These are phyloP conservation scores for Boulengeromyrus knoepffleri DNA, from an alignment of 2,113 vertebrate species.

Conservation along the genomic window DNA sequence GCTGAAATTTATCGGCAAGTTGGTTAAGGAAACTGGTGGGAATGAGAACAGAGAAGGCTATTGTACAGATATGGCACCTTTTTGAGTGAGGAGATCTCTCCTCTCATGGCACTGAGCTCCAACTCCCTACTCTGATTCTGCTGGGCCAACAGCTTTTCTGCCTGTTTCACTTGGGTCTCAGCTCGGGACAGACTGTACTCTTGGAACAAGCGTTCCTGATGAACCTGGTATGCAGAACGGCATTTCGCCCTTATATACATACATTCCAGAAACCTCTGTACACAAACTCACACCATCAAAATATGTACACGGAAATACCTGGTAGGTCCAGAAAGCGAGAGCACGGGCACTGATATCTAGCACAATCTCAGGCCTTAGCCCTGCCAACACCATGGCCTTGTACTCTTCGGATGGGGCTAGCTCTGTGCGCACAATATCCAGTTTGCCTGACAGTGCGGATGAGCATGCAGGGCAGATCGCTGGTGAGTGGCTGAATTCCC, in stretches of 20 bases:
- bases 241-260: not conserved
- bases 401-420: constrained; percentile 77
- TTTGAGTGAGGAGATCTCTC: constrained; percentile 73
- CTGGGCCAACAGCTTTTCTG: constrained; percentile 77
- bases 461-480: constrained; percentile 77
- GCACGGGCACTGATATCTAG: constrained; percentile 76
- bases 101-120: constrained; percentile 69
- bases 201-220: constrained; percentile 79
- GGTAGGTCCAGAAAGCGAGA: constrained; percentile 80
- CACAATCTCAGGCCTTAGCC: constrained; percentile 71
- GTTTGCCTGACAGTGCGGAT: constrained; percentile 74
- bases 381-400: constrained; percentile 80
- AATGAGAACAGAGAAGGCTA: not conserved
- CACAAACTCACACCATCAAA: not conserved
- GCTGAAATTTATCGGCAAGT: not conserved
- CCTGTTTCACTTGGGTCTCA: constrained; percentile 70
- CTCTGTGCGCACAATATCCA: constrained; percentile 78
- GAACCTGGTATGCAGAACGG: constrained; percentile 54
- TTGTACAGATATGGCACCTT: constrained; percentile 51
- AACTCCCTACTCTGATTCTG: constrained; percentile 77
- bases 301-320: constrained; percentile 51
- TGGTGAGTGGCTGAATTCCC: constrained; percentile 74
- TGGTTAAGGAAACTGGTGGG: not conserved
- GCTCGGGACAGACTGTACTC: constrained; percentile 74
- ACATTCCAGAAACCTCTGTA: not conserved